Conservation (phyloP, 2,797 vertebrate species). For the Ispidina lecontei region DNA sequence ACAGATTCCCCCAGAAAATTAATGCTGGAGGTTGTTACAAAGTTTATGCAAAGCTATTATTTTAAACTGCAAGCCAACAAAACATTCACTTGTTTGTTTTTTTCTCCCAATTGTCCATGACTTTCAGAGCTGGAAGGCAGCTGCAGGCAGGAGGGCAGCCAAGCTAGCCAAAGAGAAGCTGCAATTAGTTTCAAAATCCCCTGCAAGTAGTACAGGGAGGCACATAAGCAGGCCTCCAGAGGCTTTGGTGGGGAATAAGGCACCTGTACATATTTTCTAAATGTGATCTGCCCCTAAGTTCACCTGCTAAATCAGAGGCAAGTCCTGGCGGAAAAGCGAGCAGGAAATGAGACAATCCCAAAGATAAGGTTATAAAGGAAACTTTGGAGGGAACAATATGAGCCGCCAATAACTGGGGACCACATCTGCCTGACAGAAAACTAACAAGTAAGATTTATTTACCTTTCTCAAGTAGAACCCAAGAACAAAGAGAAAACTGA, state of each 20-base stretch:
- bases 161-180: not conserved
- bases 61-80: constrained; percentile 36
- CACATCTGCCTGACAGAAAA: not conserved
- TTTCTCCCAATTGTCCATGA: constrained; percentile 6
- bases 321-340: constrained; percentile 2
- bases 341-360: constrained; percentile 32
- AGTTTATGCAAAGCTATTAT: constrained; percentile 40
- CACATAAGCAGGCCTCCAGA: not conserved
- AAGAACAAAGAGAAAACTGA: constrained; percentile 9
- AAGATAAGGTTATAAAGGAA: constrained; percentile 38
- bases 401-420: not conserved
- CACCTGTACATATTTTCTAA: not conserved
- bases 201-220: not conserved
- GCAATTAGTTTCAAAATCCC: constrained; percentile 13
- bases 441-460: not conserved
- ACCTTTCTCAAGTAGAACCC: not conserved
- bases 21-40: constrained; percentile 11
- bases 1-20: constrained; percentile 9
- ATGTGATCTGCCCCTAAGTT: not conserved
- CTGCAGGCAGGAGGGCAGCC: constrained; percentile 39
- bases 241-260: not conserved
- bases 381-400: not conserved
- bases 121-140: constrained; percentile 30
- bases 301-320: constrained; percentile 40
- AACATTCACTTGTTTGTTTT: constrained; percentile 37